These are phyloP conservation scores for Pseudorhiza aurosa DNA, from an alignment of 30 jellyfish, hydroid and myxozoan genomes.

Conservation along the genomic window DNA sequence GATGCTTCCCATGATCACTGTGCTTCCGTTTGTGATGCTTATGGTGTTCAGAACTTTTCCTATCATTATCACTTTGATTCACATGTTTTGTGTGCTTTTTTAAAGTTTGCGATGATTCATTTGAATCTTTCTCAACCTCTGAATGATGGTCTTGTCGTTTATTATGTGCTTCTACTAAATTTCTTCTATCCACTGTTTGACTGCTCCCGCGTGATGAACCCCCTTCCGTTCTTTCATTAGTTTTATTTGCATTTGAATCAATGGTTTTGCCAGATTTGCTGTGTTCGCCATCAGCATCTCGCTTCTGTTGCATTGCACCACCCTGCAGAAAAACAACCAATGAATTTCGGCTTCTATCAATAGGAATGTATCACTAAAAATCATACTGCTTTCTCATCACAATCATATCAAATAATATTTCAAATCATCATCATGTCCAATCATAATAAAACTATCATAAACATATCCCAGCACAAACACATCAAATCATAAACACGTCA, in stretches of 20 bases:
- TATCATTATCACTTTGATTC: constrained; percentile 21
- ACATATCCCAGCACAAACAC: too few species aligned
- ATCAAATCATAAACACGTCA: too few species aligned
- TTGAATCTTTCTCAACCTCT: constrained; percentile 38
- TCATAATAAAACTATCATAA: too few species aligned
- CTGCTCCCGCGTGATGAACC: neutral
- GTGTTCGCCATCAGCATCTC: constrained; percentile 40
- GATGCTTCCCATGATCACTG: constrained; percentile 41
- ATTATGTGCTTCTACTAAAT: neutral
- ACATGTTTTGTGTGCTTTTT: constrained; percentile 37
- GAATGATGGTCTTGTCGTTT: constrained; percentile 5
- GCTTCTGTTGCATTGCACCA: constrained; percentile 60
- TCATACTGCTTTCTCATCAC: too few species aligned
- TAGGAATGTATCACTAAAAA: too few species aligned
- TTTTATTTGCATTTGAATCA: constrained; percentile 32
- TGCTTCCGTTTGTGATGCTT: constrained; percentile 61
- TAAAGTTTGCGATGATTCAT: constrained; percentile 3
- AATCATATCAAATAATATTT: too few species aligned
- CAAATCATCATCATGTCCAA: too few species aligned
- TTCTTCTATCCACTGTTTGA: neutral
- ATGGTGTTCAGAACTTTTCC: constrained; percentile 46
- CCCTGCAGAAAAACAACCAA: constrained; percentile 54
- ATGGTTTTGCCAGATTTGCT: constrained; percentile 33
- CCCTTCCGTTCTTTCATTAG: constrained; percentile 11
- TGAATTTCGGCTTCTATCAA: too few species aligned